Conservation (phyloP, 2,797 vertebrate genomes). For the Channallabes apus region DNA sequence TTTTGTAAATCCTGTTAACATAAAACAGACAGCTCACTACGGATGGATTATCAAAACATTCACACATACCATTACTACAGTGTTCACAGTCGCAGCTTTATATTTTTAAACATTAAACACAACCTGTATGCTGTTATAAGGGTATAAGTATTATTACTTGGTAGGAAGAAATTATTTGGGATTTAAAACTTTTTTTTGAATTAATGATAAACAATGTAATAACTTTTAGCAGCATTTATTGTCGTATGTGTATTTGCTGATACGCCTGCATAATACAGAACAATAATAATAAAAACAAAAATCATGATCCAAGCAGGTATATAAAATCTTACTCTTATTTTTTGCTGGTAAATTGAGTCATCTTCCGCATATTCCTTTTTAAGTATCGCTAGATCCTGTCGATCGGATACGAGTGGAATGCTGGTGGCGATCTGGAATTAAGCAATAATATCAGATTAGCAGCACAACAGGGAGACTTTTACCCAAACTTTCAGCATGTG, state of each 20-base stretch:
- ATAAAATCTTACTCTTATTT: conserved; percentile 79
- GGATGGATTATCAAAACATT: neutral
- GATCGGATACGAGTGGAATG: conserved; percentile 89
- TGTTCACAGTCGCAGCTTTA: neutral
- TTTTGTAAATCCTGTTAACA: conserved; percentile 81
- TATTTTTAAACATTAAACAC: neutral
- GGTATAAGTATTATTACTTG: neutral
- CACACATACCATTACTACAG: neutral
- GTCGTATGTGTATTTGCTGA: neutral
- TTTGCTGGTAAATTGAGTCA: conserved; percentile 89
- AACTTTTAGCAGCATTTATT: neutral
- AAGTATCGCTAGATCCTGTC: conserved; percentile 83
- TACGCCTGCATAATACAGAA: neutral
- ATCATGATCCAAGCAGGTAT: too few species aligned
- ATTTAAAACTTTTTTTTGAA: neutral
- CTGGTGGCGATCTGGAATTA: conserved; percentile 85
- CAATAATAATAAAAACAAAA: neutral
- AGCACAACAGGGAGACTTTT: neutral
- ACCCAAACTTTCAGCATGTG: neutral
- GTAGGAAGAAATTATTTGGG: too few species aligned
- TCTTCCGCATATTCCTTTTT: conserved; percentile 89
- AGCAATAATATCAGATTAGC: neutral
- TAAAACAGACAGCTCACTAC: neutral
- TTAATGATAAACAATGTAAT: neutral
- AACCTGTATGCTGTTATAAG: neutral